phyloP scores from a whole-genome alignment of 2,888 invertebrate genomes.

The Stratiomys singularior region DNA sequence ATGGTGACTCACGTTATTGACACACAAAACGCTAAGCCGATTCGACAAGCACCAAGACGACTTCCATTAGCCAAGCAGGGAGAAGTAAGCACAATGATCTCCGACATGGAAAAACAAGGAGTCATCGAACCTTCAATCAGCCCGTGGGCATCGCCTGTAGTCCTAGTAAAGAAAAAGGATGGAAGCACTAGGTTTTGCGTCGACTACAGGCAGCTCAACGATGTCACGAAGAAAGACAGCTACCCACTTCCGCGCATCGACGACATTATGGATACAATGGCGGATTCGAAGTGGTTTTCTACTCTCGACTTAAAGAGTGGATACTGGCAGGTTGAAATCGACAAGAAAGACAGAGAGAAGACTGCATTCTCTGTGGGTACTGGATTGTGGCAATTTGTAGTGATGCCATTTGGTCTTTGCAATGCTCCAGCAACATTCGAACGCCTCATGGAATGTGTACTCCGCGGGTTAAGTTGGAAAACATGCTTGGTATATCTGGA shows the following conservation, averaged over 20 bases:
- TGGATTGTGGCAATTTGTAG: constrained; percentile 54
- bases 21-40: neutral
- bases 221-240: constrained; percentile 9
- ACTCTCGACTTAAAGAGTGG: constrained; percentile 53
- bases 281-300: constrained; percentile 52
- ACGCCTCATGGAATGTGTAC: constrained; percentile 51
- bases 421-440: constrained; percentile 53
- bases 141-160: constrained; percentile 13
- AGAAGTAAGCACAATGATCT: neutral
- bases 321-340: constrained; percentile 50
- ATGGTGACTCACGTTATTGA: constrained; percentile 1
- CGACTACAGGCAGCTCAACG: constrained; percentile 6
- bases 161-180: constrained; percentile 23
- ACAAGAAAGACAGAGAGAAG: constrained; percentile 49
- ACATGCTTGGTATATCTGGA: constrained; percentile 53
- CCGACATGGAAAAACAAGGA: neutral
- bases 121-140: constrained; percentile 37
- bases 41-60: constrained; percentile 10
- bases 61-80: constrained; percentile 7
- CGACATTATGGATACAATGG: constrained; percentile 53
- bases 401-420: constrained; percentile 54
- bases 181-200: constrained; percentile 16
- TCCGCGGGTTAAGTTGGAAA: constrained; percentile 48
- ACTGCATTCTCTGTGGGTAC: constrained; percentile 53
- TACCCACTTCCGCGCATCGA: constrained; percentile 41